phyloP scores from a whole-genome alignment of 2,797 vertebrate genomes.

The Chromis chromis region DNA sequence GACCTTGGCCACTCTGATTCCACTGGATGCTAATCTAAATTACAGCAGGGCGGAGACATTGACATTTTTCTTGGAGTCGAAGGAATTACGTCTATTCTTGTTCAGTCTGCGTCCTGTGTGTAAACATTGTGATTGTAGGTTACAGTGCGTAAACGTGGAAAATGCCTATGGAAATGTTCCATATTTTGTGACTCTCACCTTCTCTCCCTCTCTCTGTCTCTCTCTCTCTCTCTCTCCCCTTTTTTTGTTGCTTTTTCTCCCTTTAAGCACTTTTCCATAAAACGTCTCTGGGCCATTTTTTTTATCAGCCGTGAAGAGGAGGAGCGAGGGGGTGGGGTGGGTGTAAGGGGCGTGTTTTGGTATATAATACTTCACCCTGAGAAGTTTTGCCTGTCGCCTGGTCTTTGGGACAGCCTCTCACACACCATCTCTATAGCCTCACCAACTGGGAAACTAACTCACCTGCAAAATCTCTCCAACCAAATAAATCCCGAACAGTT shows the following conservation, averaged over 20 bases:
- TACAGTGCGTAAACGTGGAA: slow-evolving; percentile 78
- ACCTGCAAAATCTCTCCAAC: slow-evolving; percentile 79
- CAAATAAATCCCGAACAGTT: slow-evolving; percentile 69
- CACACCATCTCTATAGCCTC: slow-evolving; percentile 81
- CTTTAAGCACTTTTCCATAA: slow-evolving; percentile 78
- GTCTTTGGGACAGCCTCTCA: slow-evolving; percentile 91
- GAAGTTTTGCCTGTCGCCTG: slow-evolving; percentile 91
- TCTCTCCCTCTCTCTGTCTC: slow-evolving; percentile 25
- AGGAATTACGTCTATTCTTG: slow-evolving; percentile 72
- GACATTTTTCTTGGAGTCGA: slow-evolving; percentile 74
- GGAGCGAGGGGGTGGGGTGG: slow-evolving; percentile 74
- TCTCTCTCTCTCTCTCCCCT: slow-evolving; percentile 14
- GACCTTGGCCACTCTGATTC: slow-evolving; percentile 46
- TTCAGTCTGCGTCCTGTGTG: slow-evolving; percentile 71
- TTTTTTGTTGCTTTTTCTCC: slow-evolving; percentile 45
- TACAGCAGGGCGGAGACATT: slow-evolving; percentile 69
- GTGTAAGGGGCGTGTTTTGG: slow-evolving; percentile 86
- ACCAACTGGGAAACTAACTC: slow-evolving; percentile 85
- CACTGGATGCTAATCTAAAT: slow-evolving; percentile 67
- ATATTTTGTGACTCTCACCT: slow-evolving; percentile 64
- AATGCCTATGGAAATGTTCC: slow-evolving; percentile 76
- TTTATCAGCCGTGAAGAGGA: slow-evolving; percentile 73
- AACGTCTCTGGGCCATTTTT: slow-evolving; percentile 69
- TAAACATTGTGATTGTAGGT: slow-evolving; percentile 78
- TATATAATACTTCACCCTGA: slow-evolving; percentile 90